phyloP scores from a whole-genome alignment of 2,113 vertebrate genomes.

The Hippotragus niger region DNA sequence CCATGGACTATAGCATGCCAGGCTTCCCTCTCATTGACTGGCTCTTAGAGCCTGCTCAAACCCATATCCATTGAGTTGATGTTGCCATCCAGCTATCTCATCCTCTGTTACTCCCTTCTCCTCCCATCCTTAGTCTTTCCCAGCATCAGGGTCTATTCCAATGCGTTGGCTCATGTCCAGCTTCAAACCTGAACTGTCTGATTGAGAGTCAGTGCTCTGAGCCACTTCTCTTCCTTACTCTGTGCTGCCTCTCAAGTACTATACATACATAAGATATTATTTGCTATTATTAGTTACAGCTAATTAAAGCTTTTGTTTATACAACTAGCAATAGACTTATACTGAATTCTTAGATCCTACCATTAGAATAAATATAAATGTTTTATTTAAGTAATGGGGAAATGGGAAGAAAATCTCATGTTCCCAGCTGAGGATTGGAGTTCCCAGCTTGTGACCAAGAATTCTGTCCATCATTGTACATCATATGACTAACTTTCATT shows the following conservation, averaged over 20 bases:
- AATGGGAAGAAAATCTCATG: background rate
- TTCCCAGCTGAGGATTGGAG: background rate
- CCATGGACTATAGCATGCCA: background rate
- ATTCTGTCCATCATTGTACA: background rate
- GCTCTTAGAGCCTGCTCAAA: background rate
- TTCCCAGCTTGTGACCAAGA: constrained; percentile 14
- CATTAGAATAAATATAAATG: background rate
- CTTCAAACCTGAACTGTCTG: background rate
- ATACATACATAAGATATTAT: background rate
- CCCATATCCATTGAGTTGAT: background rate
- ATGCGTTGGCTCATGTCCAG: background rate
- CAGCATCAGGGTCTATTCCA: background rate
- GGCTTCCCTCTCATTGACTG: background rate
- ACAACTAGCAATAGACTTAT: background rate
- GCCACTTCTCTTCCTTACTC: background rate
- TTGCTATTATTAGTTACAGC: background rate
- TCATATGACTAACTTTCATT: constrained; percentile 11
- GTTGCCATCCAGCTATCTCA: background rate
- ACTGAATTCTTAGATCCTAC: background rate
- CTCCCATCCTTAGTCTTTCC: background rate
- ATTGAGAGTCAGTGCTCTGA: background rate
- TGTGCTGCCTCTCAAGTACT: background rate
- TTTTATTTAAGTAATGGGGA: constrained; percentile 18
- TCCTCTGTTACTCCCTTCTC: background rate
- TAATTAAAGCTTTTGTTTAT: constrained; percentile 26